phyloP scores from a whole-genome alignment of 1,140 invertebrate genomes.

The Drosophila bocqueti region DNA sequence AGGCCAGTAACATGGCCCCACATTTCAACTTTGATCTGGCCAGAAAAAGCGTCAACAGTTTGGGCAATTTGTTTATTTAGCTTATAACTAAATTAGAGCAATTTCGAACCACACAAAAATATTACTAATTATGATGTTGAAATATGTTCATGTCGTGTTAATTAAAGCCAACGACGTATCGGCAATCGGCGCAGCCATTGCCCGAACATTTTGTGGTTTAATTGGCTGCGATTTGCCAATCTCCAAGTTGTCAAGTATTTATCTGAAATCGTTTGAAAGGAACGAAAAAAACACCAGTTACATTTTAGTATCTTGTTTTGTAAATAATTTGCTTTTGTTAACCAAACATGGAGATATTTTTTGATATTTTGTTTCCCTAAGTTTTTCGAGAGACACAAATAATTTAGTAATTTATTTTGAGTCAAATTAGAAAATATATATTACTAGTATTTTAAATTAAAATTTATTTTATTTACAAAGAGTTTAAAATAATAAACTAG shows the following conservation, averaged over 20 bases:
- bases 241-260: slow-evolving; percentile 19
- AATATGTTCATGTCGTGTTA: slow-evolving; percentile 40
- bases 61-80: slow-evolving; percentile 29
- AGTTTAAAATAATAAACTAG: no score
- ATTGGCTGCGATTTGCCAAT: slow-evolving; percentile 37
- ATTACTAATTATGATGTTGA: slow-evolving; percentile 40
- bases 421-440: not conserved
- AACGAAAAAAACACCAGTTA: not conserved
- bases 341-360: not conserved
- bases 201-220: slow-evolving; percentile 20
- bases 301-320: slow-evolving; percentile 12
- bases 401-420: not conserved
- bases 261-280: slow-evolving; percentile 5
- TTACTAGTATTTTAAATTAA: no score
- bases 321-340: not conserved
- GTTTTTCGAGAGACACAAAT: not conserved
- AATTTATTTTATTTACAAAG: no score
- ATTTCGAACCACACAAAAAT: slow-evolving; percentile 2
- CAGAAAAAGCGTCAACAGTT: slow-evolving; percentile 7
- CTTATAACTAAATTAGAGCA: slow-evolving; percentile 28
- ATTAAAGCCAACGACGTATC: slow-evolving; percentile 33
- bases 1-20: slow-evolving; percentile 10
- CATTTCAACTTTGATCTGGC: slow-evolving; percentile 25
- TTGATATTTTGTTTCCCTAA: not conserved
- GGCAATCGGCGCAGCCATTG: slow-evolving; percentile 13